These are phyloP conservation scores for Bombus turneri DNA, from an alignment of 1,140 invertebrate species.

Conservation along the genomic window DNA sequence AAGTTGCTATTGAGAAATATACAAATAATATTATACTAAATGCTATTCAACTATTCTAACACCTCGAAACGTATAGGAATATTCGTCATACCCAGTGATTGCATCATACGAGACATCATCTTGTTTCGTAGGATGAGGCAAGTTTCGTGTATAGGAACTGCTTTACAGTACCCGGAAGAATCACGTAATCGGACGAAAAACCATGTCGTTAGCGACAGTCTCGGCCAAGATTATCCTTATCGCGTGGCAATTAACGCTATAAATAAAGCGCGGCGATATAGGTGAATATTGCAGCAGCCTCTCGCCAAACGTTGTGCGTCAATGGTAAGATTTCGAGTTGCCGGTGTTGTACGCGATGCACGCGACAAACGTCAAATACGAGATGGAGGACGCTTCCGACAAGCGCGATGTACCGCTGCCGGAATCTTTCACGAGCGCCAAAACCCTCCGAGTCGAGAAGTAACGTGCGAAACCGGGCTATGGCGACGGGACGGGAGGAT, in stretches of 20 bases:
- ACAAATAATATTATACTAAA: background rate
- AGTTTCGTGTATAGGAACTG: background rate
- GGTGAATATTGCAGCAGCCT: background rate
- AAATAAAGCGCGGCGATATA: background rate
- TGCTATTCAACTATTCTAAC: background rate
- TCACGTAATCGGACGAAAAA: background rate
- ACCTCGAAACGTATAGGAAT: no score
- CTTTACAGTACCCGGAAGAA: background rate
- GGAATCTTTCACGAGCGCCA: conserved; percentile 43
- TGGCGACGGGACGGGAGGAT: background rate
- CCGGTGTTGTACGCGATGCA: background rate
- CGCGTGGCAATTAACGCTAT: conserved; percentile 16
- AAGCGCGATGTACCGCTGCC: conserved; percentile 10
- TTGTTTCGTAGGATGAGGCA: background rate
- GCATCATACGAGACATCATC: background rate
- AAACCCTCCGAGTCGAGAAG: conserved; percentile 32
- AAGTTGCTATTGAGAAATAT: background rate
- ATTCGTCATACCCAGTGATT: no score
- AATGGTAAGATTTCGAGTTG: background rate
- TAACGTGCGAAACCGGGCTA: background rate
- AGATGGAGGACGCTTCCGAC: conserved; percentile 2
- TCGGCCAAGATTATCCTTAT: conserved; percentile 15
- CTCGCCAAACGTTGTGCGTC: conserved; percentile 5
- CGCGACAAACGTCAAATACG: no score
- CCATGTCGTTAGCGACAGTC: background rate